Conservation (phyloP, 2,113 vertebrate genomes). For the Pangasianodon hypophthalmus region DNA sequence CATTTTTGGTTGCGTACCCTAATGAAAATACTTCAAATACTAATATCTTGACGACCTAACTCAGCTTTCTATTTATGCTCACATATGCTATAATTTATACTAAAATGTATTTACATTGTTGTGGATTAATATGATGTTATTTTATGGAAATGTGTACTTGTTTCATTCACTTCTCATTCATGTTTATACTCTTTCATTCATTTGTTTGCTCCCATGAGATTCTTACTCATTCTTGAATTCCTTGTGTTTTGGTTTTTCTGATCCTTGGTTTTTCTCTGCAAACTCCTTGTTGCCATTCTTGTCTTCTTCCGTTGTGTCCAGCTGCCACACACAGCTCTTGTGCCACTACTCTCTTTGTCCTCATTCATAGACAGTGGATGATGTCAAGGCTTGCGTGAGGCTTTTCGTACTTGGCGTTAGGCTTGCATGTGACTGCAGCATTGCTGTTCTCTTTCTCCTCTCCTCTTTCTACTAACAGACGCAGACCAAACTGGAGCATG, state of each 20-base stretch:
- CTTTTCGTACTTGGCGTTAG: slow-evolving; percentile 68
- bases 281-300: slow-evolving; percentile 45
- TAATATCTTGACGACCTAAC: background rate
- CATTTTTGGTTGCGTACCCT: background rate
- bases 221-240: background rate
- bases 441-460: slow-evolving; percentile 72
- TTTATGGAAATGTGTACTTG: background rate
- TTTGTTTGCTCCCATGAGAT: slow-evolving; percentile 16
- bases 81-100: background rate
- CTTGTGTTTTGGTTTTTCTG: background rate
- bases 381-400: slow-evolving; percentile 82
- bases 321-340: slow-evolving; percentile 27
- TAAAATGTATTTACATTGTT: background rate
- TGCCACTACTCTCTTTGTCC: slow-evolving; percentile 65
- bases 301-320: slow-evolving; percentile 47
- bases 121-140: background rate
- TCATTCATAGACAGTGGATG: slow-evolving; percentile 70
- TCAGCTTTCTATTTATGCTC: background rate
- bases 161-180: slow-evolving; percentile 20
- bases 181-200: slow-evolving; percentile 19
- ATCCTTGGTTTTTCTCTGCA: background rate
- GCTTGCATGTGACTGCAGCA: slow-evolving; percentile 87
- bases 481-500: slow-evolving; percentile 95
- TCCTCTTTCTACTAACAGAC: slow-evolving; percentile 84
- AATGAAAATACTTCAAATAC: background rate